Evolutionary conservation across 2,888 invertebrate genomes (phyloP).

Genomic region (Caenorhabditis doughertyi): DNA sequence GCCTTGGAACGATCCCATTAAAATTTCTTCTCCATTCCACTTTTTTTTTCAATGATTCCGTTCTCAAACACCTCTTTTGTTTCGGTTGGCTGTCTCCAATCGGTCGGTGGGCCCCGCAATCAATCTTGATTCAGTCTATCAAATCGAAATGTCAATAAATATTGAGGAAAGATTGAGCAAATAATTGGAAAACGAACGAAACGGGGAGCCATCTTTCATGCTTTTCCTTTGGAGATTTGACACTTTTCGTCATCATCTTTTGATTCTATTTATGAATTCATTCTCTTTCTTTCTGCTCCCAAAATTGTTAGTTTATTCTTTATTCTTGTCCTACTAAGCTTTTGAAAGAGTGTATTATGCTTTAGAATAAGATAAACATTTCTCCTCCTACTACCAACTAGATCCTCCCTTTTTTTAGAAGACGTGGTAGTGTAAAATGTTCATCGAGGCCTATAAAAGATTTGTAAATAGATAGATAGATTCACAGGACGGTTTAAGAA

Average conservation of each 20-base stretch:
- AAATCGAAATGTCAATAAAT: constrained; percentile 57
- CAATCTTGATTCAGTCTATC: constrained; percentile 42
- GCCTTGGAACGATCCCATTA: constrained; percentile 31
- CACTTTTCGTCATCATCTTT: constrained; percentile 25
- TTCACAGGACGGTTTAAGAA: too few relatives aligned
- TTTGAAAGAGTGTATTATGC: constrained; percentile 11
- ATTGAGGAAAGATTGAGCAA: constrained; percentile 17
- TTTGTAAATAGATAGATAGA: not conserved
- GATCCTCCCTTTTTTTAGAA: constrained; percentile 14
- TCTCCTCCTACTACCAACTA: not conserved
- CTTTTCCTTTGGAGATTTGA: constrained; percentile 10
- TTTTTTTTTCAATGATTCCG: constrained; percentile 34
- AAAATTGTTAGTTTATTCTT: constrained; percentile 28
- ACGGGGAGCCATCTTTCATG: constrained; percentile 16
- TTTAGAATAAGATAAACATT: constrained; percentile 35
- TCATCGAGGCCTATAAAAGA: not conserved
- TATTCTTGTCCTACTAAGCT: constrained; percentile 32
- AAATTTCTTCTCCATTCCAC: constrained; percentile 23
- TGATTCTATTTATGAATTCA: constrained; percentile 14
- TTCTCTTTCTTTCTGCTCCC: not conserved
- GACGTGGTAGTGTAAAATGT: constrained; percentile 17
- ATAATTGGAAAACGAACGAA: constrained; percentile 12
- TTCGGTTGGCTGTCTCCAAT: constrained; percentile 32
- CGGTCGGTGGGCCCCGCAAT: constrained; percentile 18
- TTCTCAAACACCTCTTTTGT: constrained; percentile 37